Conservation (phyloP, 2,797 vertebrate species). For the Podarcis lilfordi region DNA sequence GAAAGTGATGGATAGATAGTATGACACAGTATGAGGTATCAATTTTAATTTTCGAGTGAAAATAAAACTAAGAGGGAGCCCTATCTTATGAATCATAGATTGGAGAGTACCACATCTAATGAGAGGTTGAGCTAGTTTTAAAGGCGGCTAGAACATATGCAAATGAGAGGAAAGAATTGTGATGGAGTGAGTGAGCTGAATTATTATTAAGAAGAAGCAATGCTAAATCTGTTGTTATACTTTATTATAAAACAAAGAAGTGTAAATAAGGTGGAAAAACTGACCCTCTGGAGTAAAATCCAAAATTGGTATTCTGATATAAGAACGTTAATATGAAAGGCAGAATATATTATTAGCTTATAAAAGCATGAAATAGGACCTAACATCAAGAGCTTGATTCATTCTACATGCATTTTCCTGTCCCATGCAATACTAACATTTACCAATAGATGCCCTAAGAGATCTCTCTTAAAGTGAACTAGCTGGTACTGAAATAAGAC, state of each 20-base stretch:
- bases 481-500: slow-evolving; percentile 5
- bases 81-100: background rate
- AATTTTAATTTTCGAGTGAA: background rate
- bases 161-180: background rate
- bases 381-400: background rate
- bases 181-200: background rate
- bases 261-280: background rate
- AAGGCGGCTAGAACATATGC: background rate
- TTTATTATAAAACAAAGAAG: background rate
- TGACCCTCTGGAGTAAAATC: background rate
- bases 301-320: background rate
- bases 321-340: background rate
- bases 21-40: background rate
- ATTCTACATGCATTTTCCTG: slow-evolving; percentile 14
- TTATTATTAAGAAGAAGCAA: background rate
- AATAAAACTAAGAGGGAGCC: background rate
- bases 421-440: slow-evolving; percentile 64
- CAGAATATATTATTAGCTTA: background rate
- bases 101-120: background rate
- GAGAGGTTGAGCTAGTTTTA: background rate
- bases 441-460: slow-evolving; percentile 78
- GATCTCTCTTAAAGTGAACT: slow-evolving; percentile 63
- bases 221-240: background rate
- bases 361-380: background rate
- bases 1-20: background rate